These are phyloP conservation scores for Mythimna albipuncta DNA, from an alignment of 2,888 invertebrate genomes.

Conservation along the genomic window DNA sequence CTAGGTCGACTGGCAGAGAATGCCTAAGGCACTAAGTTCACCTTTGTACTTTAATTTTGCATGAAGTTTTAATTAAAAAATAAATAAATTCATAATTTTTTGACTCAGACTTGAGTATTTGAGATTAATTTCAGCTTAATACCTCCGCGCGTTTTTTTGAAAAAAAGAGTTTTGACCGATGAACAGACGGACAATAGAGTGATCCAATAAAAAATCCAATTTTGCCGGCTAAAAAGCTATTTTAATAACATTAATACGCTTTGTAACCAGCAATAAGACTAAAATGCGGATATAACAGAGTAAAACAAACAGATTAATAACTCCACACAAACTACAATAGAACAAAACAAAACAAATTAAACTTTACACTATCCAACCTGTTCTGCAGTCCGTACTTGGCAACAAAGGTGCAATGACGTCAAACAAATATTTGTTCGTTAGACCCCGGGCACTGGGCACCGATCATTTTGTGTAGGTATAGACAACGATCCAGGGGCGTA, in stretches of 20 bases:
- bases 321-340: constrained; percentile 1
- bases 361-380: constrained; percentile 26
- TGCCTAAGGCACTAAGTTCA: no score
- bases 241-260: not conserved
- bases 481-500: no score
- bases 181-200: no score
- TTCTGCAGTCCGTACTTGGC: constrained; percentile 49
- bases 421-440: constrained; percentile 72
- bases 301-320: not conserved
- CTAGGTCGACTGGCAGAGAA: no score
- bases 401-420: constrained; percentile 60
- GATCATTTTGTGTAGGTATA: constrained; percentile 51
- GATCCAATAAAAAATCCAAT: no score
- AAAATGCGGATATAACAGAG: not conserved
- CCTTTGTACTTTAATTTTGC: no score
- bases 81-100: no score
- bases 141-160: no score
- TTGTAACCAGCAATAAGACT: not conserved
- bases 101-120: no score
- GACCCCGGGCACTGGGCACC: constrained; percentile 36
- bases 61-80: no score
- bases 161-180: no score
- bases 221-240: not conserved
- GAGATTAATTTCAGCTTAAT: no score
- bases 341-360: constrained; percentile 39